These are phyloP conservation scores for Flexamia atlantica DNA, from an alignment of 2,888 invertebrate genomes.

Conservation along the genomic window DNA sequence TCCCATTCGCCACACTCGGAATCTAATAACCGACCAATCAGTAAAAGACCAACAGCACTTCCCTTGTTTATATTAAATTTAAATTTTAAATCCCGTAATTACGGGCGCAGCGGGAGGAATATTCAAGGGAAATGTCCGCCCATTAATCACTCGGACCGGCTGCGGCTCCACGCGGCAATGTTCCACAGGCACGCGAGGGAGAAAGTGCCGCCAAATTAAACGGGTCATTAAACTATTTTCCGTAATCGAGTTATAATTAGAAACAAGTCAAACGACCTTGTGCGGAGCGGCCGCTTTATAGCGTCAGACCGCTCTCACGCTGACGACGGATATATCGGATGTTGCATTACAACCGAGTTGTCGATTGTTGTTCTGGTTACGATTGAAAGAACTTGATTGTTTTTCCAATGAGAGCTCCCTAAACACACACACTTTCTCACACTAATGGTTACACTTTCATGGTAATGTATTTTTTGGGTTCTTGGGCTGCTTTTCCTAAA, in stretches of 20 bases:
- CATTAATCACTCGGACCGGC: slow-evolving; percentile 6
- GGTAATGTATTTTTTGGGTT: no score
- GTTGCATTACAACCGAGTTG: no score
- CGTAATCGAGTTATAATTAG: slow-evolving; percentile 47
- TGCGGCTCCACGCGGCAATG: background rate
- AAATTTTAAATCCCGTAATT: slow-evolving; percentile 30
- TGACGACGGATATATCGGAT: no score
- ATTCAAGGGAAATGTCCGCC: background rate
- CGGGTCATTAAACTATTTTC: slow-evolving; percentile 28
- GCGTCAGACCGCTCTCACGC: background rate
- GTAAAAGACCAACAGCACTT: background rate
- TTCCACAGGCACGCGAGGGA: background rate
- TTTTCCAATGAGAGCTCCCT: no score
- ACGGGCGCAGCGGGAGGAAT: slow-evolving; percentile 3
- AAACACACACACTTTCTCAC: no score
- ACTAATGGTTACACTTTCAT: no score
- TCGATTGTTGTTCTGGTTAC: no score
- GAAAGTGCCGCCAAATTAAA: slow-evolving; percentile 39
- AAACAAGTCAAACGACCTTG: slow-evolving; percentile 29
- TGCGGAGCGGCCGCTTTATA: background rate
- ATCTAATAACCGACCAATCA: no score
- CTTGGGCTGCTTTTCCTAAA: no score
- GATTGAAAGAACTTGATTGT: no score
- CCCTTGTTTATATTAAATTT: slow-evolving; percentile 32
- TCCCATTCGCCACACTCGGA: no score